Evolutionary conservation across 2,113 vertebrate species (phyloP).

Genomic region (Rhinoptilus africanus): DNA sequence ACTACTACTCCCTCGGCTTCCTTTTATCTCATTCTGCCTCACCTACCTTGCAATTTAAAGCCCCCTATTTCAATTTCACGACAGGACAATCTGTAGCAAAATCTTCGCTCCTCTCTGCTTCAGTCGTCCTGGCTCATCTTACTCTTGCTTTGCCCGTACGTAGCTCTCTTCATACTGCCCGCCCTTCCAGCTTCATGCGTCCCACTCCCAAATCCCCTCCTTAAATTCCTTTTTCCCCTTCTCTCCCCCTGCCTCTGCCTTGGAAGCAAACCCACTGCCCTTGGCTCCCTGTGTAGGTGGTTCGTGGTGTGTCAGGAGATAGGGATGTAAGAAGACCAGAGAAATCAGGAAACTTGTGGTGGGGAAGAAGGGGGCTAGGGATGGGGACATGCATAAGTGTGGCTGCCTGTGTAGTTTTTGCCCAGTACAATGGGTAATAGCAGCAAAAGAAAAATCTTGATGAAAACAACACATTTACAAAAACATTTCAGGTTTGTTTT

Average conservation of each 20-base stretch:
- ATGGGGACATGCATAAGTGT: background rate
- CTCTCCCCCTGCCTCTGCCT: background rate
- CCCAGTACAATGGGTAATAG: background rate
- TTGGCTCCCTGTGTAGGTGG: background rate
- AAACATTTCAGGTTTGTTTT: background rate
- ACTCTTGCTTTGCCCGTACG: background rate
- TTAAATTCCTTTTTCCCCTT: background rate
- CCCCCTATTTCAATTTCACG: slow-evolving; percentile 45
- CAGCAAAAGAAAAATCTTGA: background rate
- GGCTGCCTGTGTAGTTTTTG: background rate
- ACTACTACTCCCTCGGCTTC: slow-evolving; percentile 31
- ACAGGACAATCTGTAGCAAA: slow-evolving; percentile 43
- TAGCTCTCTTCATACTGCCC: background rate
- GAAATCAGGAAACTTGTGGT: background rate
- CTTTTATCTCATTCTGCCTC: slow-evolving; percentile 12
- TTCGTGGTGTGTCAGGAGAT: background rate
- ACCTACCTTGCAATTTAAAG: slow-evolving; percentile 22
- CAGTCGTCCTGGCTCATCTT: background rate
- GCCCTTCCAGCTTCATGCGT: background rate
- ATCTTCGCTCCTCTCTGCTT: slow-evolving; percentile 43
- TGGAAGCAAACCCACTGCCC: background rate
- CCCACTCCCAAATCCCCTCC: background rate
- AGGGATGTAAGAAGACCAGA: background rate
- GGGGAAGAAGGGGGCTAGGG: background rate
- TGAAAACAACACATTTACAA: background rate